These are phyloP conservation scores for Microplitis demolitor DNA, from an alignment of 1,140 invertebrate species.

Conservation along the genomic window DNA sequence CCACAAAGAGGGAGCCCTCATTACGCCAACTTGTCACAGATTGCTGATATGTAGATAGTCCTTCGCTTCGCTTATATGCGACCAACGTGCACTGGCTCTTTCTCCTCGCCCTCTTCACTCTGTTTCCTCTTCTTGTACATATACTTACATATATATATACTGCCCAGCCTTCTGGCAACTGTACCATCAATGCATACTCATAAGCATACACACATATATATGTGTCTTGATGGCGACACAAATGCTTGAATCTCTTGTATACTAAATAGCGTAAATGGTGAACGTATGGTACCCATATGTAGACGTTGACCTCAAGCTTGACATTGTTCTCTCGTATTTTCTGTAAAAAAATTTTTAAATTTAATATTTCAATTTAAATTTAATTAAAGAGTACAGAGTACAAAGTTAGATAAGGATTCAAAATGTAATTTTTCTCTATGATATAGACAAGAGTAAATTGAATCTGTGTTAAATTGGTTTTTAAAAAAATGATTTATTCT, in stretches of 20 bases:
- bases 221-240: neutral
- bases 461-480: no score
- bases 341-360: no score
- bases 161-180: neutral
- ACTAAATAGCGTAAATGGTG: neutral
- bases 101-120: neutral
- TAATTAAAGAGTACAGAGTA: no score
- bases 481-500: no score
- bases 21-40: constrained; percentile 55
- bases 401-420: no score
- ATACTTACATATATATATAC: no score
- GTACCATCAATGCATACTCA: neutral
- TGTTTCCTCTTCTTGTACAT: neutral
- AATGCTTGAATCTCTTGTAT: neutral
- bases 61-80: constrained; percentile 28
- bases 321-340: neutral
- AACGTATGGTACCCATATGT: neutral
- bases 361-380: no score
- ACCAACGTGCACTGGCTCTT: neutral
- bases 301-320: neutral
- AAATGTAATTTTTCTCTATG: no score
- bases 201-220: neutral
- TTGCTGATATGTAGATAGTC: constrained; percentile 49
- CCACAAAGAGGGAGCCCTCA: constrained; percentile 48
- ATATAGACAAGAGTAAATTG: no score